Evolutionary conservation across 2,888 invertebrate species (phyloP).

Genomic region (Villa cingulata): DNA sequence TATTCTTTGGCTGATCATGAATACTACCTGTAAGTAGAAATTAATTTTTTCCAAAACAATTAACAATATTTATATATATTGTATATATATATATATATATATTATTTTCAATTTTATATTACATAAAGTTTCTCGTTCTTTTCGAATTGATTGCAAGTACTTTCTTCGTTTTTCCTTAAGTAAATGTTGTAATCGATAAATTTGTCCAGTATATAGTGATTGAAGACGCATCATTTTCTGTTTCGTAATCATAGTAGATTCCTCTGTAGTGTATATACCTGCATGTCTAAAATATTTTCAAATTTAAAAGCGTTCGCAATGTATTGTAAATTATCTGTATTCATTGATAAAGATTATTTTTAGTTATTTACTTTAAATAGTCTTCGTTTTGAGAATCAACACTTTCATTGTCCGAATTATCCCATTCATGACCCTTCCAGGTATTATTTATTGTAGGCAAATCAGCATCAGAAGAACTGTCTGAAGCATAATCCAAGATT

Average conservation of each 20-base stretch:
- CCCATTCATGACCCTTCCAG: conserved; percentile 49
- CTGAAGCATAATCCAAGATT: conserved; percentile 57
- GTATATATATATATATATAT: not conserved
- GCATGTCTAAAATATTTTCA: conserved; percentile 50
- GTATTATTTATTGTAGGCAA: conserved; percentile 47
- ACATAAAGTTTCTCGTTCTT: conserved; percentile 70
- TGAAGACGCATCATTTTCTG: conserved; percentile 64
- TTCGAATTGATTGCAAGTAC: conserved; percentile 57
- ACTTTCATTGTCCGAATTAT: conserved; percentile 64
- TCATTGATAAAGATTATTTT: not conserved
- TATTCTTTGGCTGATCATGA: conserved; percentile 53
- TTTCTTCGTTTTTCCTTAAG: conserved; percentile 57
- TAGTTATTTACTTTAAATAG: conserved; percentile 48
- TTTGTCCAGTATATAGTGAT: conserved; percentile 69
- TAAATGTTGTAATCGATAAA: conserved; percentile 56
- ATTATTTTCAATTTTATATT: conserved; percentile 21
- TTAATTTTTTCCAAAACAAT: not conserved
- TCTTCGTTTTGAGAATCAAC: conserved; percentile 64
- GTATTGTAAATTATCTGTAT: too few species aligned
- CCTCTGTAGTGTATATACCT: conserved; percentile 78
- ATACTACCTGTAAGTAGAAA: conserved; percentile 56
- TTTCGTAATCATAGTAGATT: conserved; percentile 63
- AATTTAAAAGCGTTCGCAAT: not conserved
- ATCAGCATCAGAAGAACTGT: conserved; percentile 52
- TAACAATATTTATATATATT: not conserved